Base-by-base conservation (phyloP, 2,797 vertebrate genomes). In the Petrocephalus sullivani region DNA sequence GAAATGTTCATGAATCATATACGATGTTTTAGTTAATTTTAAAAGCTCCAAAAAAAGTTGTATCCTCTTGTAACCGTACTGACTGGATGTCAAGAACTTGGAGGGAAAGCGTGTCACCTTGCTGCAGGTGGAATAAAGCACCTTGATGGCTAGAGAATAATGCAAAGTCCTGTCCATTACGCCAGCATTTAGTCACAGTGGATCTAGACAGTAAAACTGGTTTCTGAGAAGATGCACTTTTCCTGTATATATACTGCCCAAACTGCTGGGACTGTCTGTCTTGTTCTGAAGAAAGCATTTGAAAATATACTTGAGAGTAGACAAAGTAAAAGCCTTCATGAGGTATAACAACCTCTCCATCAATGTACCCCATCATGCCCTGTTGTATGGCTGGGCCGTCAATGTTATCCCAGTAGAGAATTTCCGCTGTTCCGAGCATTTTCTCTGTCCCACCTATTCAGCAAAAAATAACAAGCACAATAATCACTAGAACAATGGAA, bases 281-380 rank as follows among this genome's bases (percentile, higher is more conserved):
- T 0, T 33, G 60, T 9, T 33, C 49, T 28, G 5, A 53, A 1
- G 49, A 67, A 21, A 41, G 41, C 8, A 85, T 56, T 87, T 90
- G 78, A 7, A 92, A 93, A 89, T 91, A 85, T 85, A 93, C 90
- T 23, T 92, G 91, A 0, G 92, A 91, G 84, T 91, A 93, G 51
- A 93, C 89, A 1, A 92, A 93, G 89, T 93, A 93, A 86, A 92
- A 89, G 21, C 92, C 92, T 19, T 89, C 86, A 9, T 46, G 89
- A 5, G 90, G 91, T 61, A 92, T 90, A 41, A 86, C 49, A 23
- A 92, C 90, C 84, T 91, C 92, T 49, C 90, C 91, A 6, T 89
- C 60, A 28, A 82, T 89, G 37, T 92, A 89, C 19, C 88, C 87
- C 88, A 91, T 92, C 84, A 91, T 84, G 14, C 92, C 91, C n/a